These are phyloP conservation scores for Tinea trinotella DNA, from an alignment of 2,888 invertebrate genomes.

Conservation along the genomic window DNA sequence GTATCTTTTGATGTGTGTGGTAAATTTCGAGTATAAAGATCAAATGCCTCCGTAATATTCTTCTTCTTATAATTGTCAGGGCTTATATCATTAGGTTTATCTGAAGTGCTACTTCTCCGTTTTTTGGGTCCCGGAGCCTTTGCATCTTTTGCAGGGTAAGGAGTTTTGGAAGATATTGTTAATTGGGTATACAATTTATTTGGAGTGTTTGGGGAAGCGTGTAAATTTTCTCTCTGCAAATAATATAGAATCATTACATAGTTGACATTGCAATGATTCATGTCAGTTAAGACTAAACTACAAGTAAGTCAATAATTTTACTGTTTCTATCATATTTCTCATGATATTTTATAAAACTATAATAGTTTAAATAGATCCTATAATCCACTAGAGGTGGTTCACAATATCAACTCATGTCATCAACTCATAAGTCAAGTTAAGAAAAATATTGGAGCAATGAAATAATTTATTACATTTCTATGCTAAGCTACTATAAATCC, in stretches of 20 bases:
- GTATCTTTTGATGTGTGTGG: slow-evolving; percentile 38
- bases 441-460: too few species aligned
- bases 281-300: too few species aligned
- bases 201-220: slow-evolving; percentile 47
- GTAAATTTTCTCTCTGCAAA: slow-evolving; percentile 56
- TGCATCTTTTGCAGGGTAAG: slow-evolving; percentile 46
- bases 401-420: too few species aligned
- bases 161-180: slow-evolving; percentile 58
- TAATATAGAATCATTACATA: not conserved
- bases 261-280: too few species aligned
- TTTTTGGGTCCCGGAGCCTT: slow-evolving; percentile 57
- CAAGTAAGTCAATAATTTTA: too few species aligned
- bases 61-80: slow-evolving; percentile 50
- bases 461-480: not conserved
- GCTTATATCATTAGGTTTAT: slow-evolving; percentile 55
- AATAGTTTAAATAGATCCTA: too few species aligned
- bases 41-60: slow-evolving; percentile 51
- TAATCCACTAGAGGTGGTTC: too few species aligned
- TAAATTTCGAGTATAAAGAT: slow-evolving; percentile 49
- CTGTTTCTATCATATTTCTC: too few species aligned
- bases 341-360: too few species aligned
- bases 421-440: too few species aligned
- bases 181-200: slow-evolving; percentile 62
- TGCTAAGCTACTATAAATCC: too few species aligned
- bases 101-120: slow-evolving; percentile 60